phyloP scores from a whole-genome alignment of 2,888 invertebrate species.

The Apotomis capreana region DNA sequence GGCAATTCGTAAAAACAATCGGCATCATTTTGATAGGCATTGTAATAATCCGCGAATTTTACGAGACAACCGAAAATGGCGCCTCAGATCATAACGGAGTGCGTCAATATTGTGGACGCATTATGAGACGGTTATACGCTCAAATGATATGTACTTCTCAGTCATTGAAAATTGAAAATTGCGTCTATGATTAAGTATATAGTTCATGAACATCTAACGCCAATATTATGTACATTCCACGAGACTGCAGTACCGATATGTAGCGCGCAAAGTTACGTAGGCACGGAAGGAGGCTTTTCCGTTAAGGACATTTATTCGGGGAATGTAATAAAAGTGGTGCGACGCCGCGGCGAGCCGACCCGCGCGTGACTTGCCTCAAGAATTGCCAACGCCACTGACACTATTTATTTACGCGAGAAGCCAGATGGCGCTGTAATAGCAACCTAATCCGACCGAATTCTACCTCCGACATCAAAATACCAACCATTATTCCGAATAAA shows the following conservation, averaged over 20 bases:
- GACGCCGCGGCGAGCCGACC: conserved; percentile 56
- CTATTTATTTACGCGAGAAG: conserved; percentile 68
- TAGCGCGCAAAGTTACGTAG: conserved; percentile 41
- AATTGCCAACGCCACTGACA: conserved; percentile 55
- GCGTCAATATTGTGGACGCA: no score
- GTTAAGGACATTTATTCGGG: conserved; percentile 66
- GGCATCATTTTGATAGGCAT: no score
- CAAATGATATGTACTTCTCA: no score
- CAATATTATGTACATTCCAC: neutral
- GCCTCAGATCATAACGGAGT: no score
- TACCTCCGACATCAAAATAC: conserved; percentile 42
- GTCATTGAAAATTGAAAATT: no score
- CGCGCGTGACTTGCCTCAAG: conserved; percentile 71
- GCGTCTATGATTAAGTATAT: no score
- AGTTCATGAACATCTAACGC: no score
- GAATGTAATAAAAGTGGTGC: conserved; percentile 77
- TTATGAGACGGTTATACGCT: no score
- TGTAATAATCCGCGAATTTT: no score
- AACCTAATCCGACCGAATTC: conserved; percentile 56
- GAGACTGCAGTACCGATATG: conserved; percentile 24
- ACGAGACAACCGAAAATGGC: no score
- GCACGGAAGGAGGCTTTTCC: conserved; percentile 53
- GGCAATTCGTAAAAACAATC: no score
- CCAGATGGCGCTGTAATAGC: conserved; percentile 57
- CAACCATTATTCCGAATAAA: conserved; percentile 24